Evolutionary conservation across 2,797 vertebrate species (phyloP).

Genomic region (Siniperca undulata): DNA sequence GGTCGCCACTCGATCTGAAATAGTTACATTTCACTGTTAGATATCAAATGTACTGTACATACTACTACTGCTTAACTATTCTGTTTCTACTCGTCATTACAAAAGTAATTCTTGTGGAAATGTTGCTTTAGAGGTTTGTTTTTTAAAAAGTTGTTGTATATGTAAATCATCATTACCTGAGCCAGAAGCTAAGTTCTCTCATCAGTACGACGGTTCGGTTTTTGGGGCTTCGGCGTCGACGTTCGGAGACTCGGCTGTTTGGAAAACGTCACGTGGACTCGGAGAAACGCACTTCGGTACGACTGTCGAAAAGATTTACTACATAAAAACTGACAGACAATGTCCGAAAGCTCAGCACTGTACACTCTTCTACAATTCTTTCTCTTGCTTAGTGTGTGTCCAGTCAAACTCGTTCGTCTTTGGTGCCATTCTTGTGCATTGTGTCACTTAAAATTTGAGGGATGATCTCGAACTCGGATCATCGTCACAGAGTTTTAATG

Average conservation of each 20-base stretch:
- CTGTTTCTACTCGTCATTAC: constrained; percentile 71
- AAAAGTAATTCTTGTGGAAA: constrained; percentile 67
- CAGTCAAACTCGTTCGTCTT: constrained; percentile 75
- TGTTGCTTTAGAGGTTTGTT: constrained; percentile 65
- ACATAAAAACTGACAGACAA: constrained; percentile 27
- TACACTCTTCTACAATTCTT: constrained; percentile 59
- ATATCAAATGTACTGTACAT: constrained; percentile 77
- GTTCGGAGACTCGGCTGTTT: background rate
- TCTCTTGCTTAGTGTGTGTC: constrained; percentile 77
- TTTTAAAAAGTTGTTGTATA: constrained; percentile 63
- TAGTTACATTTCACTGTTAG: constrained; percentile 42
- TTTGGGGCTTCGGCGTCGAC: background rate
- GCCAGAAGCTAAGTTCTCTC: constrained; percentile 32
- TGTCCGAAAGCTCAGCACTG: constrained; percentile 51
- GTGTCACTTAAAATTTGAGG: constrained; percentile 81
- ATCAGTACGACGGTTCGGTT: background rate
- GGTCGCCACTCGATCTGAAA: constrained; percentile 32
- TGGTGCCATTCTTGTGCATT: constrained; percentile 85
- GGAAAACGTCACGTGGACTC: background rate
- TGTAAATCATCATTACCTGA: constrained; percentile 69
- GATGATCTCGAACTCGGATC: constrained; percentile 51
- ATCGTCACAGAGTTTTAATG: constrained; percentile 77
- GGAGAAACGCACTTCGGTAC: constrained; percentile 57
- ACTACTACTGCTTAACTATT: constrained; percentile 67
- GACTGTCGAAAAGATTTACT: constrained; percentile 24